Evolutionary conservation across 1,140 invertebrate genomes (phyloP), one percentile per base, ranked within the genome.

Genomic region (Zaprionus ghesquierei): DNA sequence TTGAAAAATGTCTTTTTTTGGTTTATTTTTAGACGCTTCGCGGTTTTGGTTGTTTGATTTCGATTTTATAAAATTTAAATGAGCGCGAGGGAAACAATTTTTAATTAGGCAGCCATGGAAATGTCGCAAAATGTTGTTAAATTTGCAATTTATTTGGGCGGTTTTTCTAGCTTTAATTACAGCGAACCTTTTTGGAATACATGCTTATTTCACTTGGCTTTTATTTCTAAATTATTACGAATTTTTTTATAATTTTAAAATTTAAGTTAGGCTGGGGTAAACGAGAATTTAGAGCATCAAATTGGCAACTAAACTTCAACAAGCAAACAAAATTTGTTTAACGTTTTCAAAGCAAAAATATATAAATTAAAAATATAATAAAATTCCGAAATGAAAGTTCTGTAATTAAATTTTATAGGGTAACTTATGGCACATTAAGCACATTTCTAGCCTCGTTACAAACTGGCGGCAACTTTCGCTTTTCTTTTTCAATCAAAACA

Each of bases 1-100:
- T 41, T 20, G 15, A 13, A 15, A 35, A 38, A 29, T 41, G 50
- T 38, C 31, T 33, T 46, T 54, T 20, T 60, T 33, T 4, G 5
- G 3, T 29, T 58, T 71, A 75, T 71, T 65, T 75, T 60, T 65
- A 71, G 61, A 58, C 5, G 25, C 27, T 53, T 27, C 50, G 44
- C 62, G 20, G 50, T 58, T 66, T 60, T 41, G 35, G 3, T 41
- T 58, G 29, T 53, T 35, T n/a, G 27, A 5, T 2, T 38, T 38
- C 13, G 10, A n/a, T n/a, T 33, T 64, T 58, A 53, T 63, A 38
- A 50, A 15, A 59, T 38, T 69, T 61, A 61, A 61, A 51, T 68
- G 58, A 51, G 18, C 51, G 33, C 56, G 27, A 61, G 54, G 58
- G 27, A 18, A 22, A 23, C 29, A n/a, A n/a, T n/a, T 41, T 55